Evolutionary conservation across 2,113 vertebrate species (phyloP).

Genomic region (Anhinga anhinga): DNA sequence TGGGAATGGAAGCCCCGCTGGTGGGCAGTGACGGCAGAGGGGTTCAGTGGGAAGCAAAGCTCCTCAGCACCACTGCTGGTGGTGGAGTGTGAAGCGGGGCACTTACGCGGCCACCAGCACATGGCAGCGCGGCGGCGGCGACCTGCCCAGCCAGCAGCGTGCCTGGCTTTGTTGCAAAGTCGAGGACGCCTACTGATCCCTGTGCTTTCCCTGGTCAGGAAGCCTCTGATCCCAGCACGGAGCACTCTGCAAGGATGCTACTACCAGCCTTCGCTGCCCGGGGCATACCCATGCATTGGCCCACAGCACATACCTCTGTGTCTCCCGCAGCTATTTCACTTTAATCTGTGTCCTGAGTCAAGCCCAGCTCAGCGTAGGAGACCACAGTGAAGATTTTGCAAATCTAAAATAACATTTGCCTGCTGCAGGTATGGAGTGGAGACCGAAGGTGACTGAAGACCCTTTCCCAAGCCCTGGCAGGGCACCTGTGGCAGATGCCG

Average conservation of each 20-base stretch:
- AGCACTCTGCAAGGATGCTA: slow-evolving; percentile 14
- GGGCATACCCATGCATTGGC: background rate
- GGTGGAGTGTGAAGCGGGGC: background rate
- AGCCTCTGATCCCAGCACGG: background rate
- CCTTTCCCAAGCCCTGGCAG: background rate
- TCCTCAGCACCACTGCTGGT: background rate
- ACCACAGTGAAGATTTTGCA: background rate
- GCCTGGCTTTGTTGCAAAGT: background rate
- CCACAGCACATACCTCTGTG: background rate
- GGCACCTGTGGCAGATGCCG: background rate
- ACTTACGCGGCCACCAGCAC: background rate
- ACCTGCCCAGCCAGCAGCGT: background rate
- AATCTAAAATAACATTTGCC: background rate
- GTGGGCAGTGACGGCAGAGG: background rate
- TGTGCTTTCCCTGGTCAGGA: background rate
- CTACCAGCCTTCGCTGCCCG: background rate
- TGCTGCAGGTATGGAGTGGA: fast-evolving
- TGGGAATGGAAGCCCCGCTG: background rate
- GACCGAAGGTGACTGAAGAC: background rate
- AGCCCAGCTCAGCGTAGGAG: background rate
- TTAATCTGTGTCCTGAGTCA: background rate
- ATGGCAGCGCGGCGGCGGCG: background rate
- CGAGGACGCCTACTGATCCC: background rate
- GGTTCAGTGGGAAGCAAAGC: background rate
- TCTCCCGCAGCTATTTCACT: background rate